Conservation (phyloP, 1,140 invertebrate species). For the Drosophila varians region DNA sequence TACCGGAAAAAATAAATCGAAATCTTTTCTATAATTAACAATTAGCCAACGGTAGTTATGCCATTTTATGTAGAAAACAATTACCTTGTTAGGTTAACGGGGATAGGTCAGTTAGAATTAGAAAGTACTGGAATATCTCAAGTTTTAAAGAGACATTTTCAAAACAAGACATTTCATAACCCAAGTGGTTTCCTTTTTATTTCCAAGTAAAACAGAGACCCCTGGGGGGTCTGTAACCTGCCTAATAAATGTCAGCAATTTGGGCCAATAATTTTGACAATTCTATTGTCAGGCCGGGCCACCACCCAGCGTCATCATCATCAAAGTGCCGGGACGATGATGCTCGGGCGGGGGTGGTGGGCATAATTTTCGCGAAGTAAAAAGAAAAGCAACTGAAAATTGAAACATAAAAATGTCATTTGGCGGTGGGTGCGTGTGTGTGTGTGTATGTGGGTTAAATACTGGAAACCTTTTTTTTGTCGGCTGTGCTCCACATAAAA, state of each 20-base stretch:
- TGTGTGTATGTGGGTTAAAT: slow-evolving; percentile 47
- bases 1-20: neutral
- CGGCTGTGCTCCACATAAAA: slow-evolving; percentile 58
- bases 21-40: slow-evolving; percentile 40
- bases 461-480: slow-evolving; percentile 39
- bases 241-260: slow-evolving; percentile 75
- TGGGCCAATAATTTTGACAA: slow-evolving; percentile 73
- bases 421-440: slow-evolving; percentile 9
- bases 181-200: slow-evolving; percentile 12
- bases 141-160: neutral
- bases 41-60: too few relatives aligned
- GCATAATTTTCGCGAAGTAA: slow-evolving; percentile 43
- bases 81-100: neutral
- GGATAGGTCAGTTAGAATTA: neutral
- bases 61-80: neutral
- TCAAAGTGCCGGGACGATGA: slow-evolving; percentile 12
- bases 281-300: slow-evolving; percentile 64
- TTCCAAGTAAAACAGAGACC: slow-evolving; percentile 20
- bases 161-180: slow-evolving; percentile 12
- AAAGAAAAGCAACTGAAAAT: slow-evolving; percentile 40
- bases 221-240: slow-evolving; percentile 35
- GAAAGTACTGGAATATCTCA: neutral
- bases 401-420: slow-evolving; percentile 70
- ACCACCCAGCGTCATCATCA: slow-evolving; percentile 26
- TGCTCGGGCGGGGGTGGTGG: slow-evolving; percentile 27